Conservation (phyloP, 2,888 invertebrate species). For the Latheticus oryzae region DNA sequence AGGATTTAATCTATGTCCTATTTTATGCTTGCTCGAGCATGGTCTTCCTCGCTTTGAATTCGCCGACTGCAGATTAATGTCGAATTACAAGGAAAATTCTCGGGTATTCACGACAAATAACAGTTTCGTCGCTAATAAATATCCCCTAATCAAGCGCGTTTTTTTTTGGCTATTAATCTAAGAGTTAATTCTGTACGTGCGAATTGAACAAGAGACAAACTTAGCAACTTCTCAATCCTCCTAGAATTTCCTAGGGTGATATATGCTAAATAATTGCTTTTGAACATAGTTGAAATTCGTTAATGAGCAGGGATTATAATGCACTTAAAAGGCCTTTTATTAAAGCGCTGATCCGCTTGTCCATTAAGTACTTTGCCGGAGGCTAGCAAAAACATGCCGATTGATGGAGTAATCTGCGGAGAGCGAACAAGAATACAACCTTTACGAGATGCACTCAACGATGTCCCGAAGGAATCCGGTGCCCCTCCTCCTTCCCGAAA, state of each 20-base stretch:
- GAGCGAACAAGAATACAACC: constrained; percentile 40
- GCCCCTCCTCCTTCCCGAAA: constrained; percentile 43
- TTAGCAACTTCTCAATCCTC: constrained; percentile 51
- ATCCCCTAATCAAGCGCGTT: constrained; percentile 13
- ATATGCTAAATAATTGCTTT: too few relatives aligned
- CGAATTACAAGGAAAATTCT: constrained; percentile 67
- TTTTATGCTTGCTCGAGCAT: constrained; percentile 69
- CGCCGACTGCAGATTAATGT: constrained; percentile 67
- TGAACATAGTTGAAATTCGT: too few relatives aligned
- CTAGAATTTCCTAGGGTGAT: too few relatives aligned
- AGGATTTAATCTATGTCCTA: constrained; percentile 71
- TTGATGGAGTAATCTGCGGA: constrained; percentile 18
- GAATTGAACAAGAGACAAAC: constrained; percentile 43
- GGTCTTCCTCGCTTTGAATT: constrained; percentile 67
- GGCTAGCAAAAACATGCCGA: constrained; percentile 13
- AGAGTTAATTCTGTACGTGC: constrained; percentile 43
- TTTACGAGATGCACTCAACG: constrained; percentile 46
- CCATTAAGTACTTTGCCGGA: constrained; percentile 50
- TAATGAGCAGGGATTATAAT: constrained; percentile 64
- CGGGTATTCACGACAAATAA: constrained; percentile 53
- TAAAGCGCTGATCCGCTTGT: constrained; percentile 60
- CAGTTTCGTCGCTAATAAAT: constrained; percentile 31
- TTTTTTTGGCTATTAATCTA: constrained; percentile 13
- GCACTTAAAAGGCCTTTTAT: constrained; percentile 64
- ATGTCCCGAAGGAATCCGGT: constrained; percentile 45